Evolutionary conservation across 1,140 invertebrate species (phyloP).

Genomic region (Drosophila nasuta): DNA sequence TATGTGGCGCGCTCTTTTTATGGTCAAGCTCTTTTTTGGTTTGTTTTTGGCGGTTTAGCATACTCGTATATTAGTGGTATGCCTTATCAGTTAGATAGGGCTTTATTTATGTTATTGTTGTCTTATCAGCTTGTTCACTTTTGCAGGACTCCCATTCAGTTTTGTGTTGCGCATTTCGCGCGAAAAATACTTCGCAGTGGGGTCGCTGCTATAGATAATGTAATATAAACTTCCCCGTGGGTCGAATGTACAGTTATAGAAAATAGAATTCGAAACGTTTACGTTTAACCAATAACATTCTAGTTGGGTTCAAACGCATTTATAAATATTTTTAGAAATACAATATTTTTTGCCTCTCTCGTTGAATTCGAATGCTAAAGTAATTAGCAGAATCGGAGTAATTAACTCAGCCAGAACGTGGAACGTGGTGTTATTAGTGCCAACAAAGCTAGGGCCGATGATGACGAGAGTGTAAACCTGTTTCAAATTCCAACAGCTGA

Average conservation of each 20-base stretch:
- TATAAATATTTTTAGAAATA: too few species aligned
- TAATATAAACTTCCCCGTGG: constrained; percentile 28
- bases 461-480: constrained; percentile 2
- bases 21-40: constrained; percentile 19
- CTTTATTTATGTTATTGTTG: constrained; percentile 39
- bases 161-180: constrained; percentile 36
- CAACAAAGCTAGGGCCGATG: neutral
- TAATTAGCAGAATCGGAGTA: constrained; percentile 7
- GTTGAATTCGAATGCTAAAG: neutral
- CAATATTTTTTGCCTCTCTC: too few species aligned
- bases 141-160: constrained; percentile 56
- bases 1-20: constrained; percentile 10
- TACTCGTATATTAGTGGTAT: constrained; percentile 30
- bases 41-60: constrained; percentile 23
- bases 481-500: constrained; percentile 3
- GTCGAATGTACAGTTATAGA: constrained; percentile 13
- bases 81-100: constrained; percentile 47
- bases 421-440: neutral
- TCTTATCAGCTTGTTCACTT: constrained; percentile 51
- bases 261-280: neutral
- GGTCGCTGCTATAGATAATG: constrained; percentile 11
- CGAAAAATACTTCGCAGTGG: constrained; percentile 37
- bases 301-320: too few species aligned
- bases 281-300: too few species aligned
- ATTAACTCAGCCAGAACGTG: constrained; percentile 8